Base-by-base conservation (phyloP, 2,888 invertebrate species). In the Eristalis arbustorum region DNA sequence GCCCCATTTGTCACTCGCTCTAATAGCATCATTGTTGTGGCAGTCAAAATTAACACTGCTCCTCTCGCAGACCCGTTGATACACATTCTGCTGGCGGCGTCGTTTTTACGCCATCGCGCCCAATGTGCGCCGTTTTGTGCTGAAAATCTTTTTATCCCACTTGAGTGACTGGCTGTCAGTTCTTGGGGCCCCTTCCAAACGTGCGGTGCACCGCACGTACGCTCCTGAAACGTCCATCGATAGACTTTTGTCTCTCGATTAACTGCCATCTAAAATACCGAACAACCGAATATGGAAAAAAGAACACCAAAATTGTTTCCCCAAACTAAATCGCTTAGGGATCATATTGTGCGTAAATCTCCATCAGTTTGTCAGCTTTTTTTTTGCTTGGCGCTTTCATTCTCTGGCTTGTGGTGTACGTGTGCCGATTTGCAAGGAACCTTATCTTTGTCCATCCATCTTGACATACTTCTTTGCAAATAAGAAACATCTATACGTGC, bases 111-210 rank as follows among this genome's bases (percentile, higher is more conserved):
- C 73, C 73, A 73, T 63, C 57, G 25, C 59, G 73, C 73, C 62
- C 66, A 64, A 62, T 62, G 78, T 78, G 37, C 71, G 69, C 57
- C 74, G 72, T 73, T 85, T 81, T 74, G 49, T 67, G 56, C 40
- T 66, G 49, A 42, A 74, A 71, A 82, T 81, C 69, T 77, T 72
- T 81, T 85, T 85, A 82, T 85, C 73, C 77, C 77, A 74, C 77
- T 78, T 85, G 77, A 85, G 73, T 78, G 82, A 78, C 66, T 77
- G 18, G 74, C 42, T 74, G 74, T 61, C 74, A 83, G 64, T 10
- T 31, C n/a, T 25, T 49, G 69, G 68, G 37, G 37, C 22, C 22
- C 31, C 40, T 76, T 57, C 25, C 57, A 63, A 76, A 68, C 63
- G 42, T 68, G 72, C 34, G 69, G 68, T 73, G 78, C 61, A 40